Base-by-base conservation (phyloP, 2,797 vertebrate genomes). In the Scarus forsteni region DNA sequence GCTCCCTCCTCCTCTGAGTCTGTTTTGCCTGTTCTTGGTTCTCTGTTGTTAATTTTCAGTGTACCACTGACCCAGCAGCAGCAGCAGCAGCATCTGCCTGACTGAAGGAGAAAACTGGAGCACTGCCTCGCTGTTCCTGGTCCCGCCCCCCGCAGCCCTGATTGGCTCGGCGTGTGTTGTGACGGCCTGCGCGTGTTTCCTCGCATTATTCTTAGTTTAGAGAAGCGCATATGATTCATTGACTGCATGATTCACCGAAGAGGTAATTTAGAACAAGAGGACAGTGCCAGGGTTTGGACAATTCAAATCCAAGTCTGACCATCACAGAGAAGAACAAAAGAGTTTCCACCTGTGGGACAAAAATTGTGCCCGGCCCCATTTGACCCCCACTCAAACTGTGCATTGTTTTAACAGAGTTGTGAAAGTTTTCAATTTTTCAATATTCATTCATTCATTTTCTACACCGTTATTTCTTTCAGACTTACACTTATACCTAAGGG, bases 11-110 rank as follows among this genome's bases (percentile, higher is more conserved):
- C 44, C 46, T 27, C 55, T 40, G 45, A 42, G 39, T 56, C 62
- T 73, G 48, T 49, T 62, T 15, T 34, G 39, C 53, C 62, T 73
- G 48, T 49, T 62, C 10, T 34, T 40, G 61, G 10, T 49, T 84
- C 13, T 46, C 60, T 73, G 55, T 86, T 83, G 69, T 85, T 76
- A 60, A 76, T 51, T 83, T 71, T 56, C 70, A 10, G 61, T n/a
- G 66, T 64, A 65, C 80, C 77, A 81, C 66, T 79, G 81, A 88
- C 66, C 87, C 70, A 70, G 81, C 71, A 68, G 84, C 84, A 76
- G 83, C 84, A 76, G 83, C 85, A 81, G 84, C 84, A 76, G 83
- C 85, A 81, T 87, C 88, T 81, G 85, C 52, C 79, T 14, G 72
- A 58, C 59, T 44, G 62, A 19, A 14, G 18, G 16, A 15, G 45